Conservation (phyloP, 2,888 invertebrate species). For the Azorinus chamasolen region DNA sequence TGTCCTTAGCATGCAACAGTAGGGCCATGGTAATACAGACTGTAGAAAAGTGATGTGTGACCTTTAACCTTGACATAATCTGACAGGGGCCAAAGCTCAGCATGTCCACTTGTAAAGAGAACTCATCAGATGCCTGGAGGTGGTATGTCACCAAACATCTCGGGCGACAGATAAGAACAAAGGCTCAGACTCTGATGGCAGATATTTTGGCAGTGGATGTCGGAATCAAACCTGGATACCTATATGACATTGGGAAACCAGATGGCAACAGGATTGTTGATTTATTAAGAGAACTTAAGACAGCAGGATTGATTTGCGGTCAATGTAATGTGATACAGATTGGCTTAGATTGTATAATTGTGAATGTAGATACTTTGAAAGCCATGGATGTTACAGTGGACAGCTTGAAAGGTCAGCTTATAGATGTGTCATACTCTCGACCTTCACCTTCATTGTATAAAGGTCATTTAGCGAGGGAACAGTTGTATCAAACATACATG, state of each 20-base stretch:
- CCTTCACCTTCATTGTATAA: slow-evolving; percentile 6
- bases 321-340: slow-evolving; percentile 53
- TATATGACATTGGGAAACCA: slow-evolving; percentile 61
- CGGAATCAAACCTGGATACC: slow-evolving; percentile 65
- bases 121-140: slow-evolving; percentile 20
- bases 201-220: slow-evolving; percentile 62
- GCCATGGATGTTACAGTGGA: not conserved
- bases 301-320: slow-evolving; percentile 36
- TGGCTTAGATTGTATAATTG: slow-evolving; percentile 62
- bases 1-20: slow-evolving; percentile 56
- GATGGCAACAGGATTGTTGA: slow-evolving; percentile 9
- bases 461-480: not conserved
- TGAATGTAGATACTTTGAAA: slow-evolving; percentile 39
- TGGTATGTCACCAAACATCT: slow-evolving; percentile 22
- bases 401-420: not conserved
- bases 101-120: not conserved
- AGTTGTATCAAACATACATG: not conserved
- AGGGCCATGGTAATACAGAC: slow-evolving; percentile 40
- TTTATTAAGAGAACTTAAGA: slow-evolving; percentile 41
- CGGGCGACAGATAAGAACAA: slow-evolving; percentile 17
- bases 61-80: no score
- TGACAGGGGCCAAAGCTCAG: not conserved
- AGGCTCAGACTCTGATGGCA: slow-evolving; percentile 39
- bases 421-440: not conserved
- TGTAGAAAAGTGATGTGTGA: slow-evolving; percentile 11